A percentile compares a stretch with the other conserved stretches of the same genome.
Conservation (phyloP, 2,797 vertebrate genomes). For the Enteromius thamalakanensis region DNA sequence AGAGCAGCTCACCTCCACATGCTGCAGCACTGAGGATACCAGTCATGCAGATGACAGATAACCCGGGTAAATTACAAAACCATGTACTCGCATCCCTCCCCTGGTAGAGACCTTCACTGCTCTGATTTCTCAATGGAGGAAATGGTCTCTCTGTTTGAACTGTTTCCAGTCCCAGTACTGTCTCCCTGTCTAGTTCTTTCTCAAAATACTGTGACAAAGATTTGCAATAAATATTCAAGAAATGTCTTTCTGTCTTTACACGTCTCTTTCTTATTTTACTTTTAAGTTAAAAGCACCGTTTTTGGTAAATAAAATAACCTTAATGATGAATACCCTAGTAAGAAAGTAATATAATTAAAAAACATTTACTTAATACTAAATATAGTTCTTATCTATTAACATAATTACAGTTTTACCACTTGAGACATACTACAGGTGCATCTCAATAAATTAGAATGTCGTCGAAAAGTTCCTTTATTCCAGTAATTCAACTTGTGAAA, state of each 20-base stretch:
- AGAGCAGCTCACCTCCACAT: neutral
- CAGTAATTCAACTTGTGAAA: too few species aligned
- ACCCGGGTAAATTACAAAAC: conserved; percentile 22
- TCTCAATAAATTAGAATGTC: too few species aligned
- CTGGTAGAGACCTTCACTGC: conserved; percentile 13
- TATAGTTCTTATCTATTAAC: too few species aligned
- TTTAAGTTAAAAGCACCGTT: neutral
- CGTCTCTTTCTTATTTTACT: neutral
- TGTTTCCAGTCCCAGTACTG: neutral
- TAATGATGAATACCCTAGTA: neutral
- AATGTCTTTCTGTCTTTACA: neutral
- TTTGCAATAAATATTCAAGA: neutral
- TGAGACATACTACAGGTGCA: too few species aligned
- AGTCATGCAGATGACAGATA: conserved; percentile 5
- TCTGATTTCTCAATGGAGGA: conserved; percentile 31
- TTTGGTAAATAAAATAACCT: neutral
- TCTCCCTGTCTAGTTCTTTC: neutral
- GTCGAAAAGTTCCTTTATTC: too few species aligned
- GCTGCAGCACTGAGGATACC: neutral
- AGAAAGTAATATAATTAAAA: too few species aligned
- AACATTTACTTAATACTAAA: too few species aligned
- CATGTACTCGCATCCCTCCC: conserved; percentile 9
- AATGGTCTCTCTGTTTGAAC: neutral
- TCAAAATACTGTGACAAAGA: neutral
- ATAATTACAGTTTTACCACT: too few species aligned